Evolutionary conservation across 2,113 vertebrate genomes (phyloP), one percentile per base, ranked within the genome.

Genomic region (Sinocyclocheilus rhinocerous): DNA sequence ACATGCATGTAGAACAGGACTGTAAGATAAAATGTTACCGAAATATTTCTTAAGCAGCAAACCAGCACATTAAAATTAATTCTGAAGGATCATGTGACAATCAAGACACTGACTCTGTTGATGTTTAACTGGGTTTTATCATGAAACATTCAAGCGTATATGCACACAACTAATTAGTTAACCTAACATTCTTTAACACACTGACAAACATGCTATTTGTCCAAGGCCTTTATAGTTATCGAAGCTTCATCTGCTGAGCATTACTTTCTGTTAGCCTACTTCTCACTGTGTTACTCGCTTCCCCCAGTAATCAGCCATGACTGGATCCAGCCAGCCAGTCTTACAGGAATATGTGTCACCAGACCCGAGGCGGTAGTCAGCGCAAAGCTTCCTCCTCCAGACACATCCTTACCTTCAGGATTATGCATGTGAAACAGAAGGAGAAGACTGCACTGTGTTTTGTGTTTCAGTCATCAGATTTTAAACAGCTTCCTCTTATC

Each of bases 261-360:
- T 50, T 50, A 9, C 42, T 76, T 48, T 26, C 39, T 76, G n/a
- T 50, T 67, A 78, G 42, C 76, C 45, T 73, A 42, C 50, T 55
- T 65, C 29, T 22, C 42, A 6, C 18, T 76, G 18, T 29, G 76
- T 55, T 67, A 63, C 52, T 84, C 52, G 48, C 57, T 45, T 45
- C 42, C 42, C 42, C 42, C 42, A 11, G 42, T 45, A 45, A 45
- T 45, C 42, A 45, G 42, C 29, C 39, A 50, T 75, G 79, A 65
- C 65, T 82, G 57, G 77, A 81, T 81, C 39, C 69, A 85, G 45
- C 18, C 63, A 79, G 22, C 48, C 39, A 42, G 26, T 70, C 50
- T 67, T 80, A 61, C 9, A 76, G 13, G 42, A 52, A 48, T 59
- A 65, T 92, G 90, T 84, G 89, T 80, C 72, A 72, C 69, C 89